Conservation (phyloP, 2,888 invertebrate species). For the Nysson spinosus region DNA sequence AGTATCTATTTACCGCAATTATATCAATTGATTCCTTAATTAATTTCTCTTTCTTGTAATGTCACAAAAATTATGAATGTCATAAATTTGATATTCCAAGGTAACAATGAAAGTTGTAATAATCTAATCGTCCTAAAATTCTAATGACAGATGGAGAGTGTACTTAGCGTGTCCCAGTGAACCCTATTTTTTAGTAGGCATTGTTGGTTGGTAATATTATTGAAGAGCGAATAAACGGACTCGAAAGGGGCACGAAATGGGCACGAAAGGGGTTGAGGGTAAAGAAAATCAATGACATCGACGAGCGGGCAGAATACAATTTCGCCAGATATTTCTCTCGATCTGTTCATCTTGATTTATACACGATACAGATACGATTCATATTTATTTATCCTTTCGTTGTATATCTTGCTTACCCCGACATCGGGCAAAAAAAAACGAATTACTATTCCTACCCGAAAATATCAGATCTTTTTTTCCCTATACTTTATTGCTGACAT, state of each 20-base stretch:
- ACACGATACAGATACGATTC: constrained; percentile 23
- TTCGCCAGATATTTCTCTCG: constrained; percentile 19
- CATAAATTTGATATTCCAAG: too few relatives aligned
- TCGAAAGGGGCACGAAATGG: neutral
- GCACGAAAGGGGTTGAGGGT: neutral
- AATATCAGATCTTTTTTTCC: neutral
- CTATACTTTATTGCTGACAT: neutral
- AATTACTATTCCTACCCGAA: neutral
- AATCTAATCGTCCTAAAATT: too few relatives aligned
- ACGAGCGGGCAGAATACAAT: constrained; percentile 24
- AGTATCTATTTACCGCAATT: too few relatives aligned
- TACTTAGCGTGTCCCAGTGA: constrained; percentile 1
- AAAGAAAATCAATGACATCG: constrained; percentile 32
- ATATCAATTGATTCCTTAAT: too few relatives aligned
- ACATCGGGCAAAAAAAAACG: constrained; percentile 2
- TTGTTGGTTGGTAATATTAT: constrained; percentile 24
- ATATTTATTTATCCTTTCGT: constrained; percentile 29
- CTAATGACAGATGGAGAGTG: neutral
- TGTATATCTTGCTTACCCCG: constrained; percentile 3
- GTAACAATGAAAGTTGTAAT: too few relatives aligned
- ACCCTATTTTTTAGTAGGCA: neutral
- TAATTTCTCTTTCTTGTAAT: too few relatives aligned
- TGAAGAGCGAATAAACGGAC: constrained; percentile 12
- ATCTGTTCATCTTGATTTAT: constrained; percentile 39
- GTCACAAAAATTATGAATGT: too few relatives aligned